Evolutionary conservation across 2,113 vertebrate genomes (phyloP).

Genomic region (Callorhinus ursinus): DNA sequence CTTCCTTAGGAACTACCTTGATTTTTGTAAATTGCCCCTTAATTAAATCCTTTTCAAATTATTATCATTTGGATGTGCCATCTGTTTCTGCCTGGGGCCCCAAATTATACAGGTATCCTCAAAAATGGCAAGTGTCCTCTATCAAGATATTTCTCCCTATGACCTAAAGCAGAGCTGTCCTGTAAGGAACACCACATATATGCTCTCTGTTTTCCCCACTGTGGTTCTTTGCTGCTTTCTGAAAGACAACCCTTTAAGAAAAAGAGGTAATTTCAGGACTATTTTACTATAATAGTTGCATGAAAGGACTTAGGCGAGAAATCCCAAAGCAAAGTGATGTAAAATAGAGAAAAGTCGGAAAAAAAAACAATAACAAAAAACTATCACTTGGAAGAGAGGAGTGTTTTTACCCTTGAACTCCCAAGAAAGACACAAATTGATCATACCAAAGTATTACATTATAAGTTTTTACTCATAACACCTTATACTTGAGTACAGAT

Average conservation of each 20-base stretch:
- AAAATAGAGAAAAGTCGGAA: background rate
- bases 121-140: slow-evolving; percentile 54
- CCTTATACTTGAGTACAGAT: background rate
- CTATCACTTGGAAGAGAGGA: background rate
- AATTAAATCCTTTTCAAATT: slow-evolving; percentile 66
- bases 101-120: slow-evolving; percentile 4
- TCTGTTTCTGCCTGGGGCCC: slow-evolving; percentile 63
- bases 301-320: background rate
- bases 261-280: background rate
- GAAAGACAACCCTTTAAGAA: background rate
- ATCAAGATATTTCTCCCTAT: background rate
- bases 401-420: background rate
- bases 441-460: background rate
- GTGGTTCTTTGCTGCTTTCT: background rate
- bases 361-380: background rate
- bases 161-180: background rate
- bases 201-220: background rate
- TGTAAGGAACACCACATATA: background rate
- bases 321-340: background rate
- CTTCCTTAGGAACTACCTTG: slow-evolving; percentile 39
- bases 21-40: slow-evolving; percentile 63
- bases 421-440: background rate
- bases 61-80: slow-evolving; percentile 66
- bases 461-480: background rate
- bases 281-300: background rate